Evolutionary conservation across 2,797 vertebrate species (phyloP).

Genomic region (Pantherophis alleghaniensis): DNA sequence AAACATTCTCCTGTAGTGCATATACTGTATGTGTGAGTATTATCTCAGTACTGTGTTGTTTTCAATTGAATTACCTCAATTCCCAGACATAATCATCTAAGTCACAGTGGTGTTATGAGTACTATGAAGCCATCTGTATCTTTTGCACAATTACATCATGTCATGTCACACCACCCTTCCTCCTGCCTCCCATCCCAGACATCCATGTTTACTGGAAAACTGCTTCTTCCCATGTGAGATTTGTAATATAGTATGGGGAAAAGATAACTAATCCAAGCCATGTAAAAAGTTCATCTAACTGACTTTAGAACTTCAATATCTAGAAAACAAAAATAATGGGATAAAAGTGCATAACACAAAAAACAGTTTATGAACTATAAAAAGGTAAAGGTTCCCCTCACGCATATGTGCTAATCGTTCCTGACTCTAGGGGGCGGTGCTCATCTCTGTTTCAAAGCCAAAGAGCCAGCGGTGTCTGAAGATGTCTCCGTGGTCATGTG

Average conservation of each 20-base stretch:
- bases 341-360: slow-evolving; percentile 59
- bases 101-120: background rate
- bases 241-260: background rate
- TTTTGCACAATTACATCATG: background rate
- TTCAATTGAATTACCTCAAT: background rate
- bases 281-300: slow-evolving; percentile 50
- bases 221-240: background rate
- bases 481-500: no score
- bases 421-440: no score
- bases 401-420: no score
- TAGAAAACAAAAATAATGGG: slow-evolving; percentile 61
- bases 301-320: slow-evolving; percentile 42
- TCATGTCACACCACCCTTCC: background rate
- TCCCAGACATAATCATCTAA: background rate
- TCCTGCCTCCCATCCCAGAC: background rate
- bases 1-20: background rate
- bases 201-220: background rate
- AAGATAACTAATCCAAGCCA: background rate
- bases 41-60: background rate
- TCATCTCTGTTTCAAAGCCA: no score
- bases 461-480: no score
- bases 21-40: background rate
- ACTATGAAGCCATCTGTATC: background rate
- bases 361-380: slow-evolving; percentile 44
- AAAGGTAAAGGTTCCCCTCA: no score